These are phyloP conservation scores for Drosophila sp. DNA, from an alignment of 1,140 invertebrate genomes.

Conservation along the genomic window DNA sequence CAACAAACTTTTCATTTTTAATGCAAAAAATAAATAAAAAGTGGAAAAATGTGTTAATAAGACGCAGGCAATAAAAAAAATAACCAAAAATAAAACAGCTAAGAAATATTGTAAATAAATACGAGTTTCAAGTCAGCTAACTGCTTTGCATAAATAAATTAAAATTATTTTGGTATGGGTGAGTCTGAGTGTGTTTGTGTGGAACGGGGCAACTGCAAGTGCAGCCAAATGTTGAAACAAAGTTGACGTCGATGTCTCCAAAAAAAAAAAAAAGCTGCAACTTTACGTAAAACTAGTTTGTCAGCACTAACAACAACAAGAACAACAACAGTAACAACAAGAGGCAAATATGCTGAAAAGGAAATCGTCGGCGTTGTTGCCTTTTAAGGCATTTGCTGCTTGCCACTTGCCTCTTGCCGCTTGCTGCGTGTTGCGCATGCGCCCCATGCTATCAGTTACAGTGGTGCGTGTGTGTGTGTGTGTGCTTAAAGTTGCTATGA, in stretches of 20 bases:
- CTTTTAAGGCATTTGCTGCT: slow-evolving; percentile 56
- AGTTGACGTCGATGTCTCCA: slow-evolving; percentile 57
- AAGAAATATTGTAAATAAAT: slow-evolving; percentile 42
- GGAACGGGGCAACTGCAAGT: slow-evolving; percentile 72
- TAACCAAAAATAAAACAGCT: slow-evolving; percentile 5
- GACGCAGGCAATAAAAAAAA: slow-evolving; percentile 21
- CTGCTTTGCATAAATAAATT: slow-evolving; percentile 68
- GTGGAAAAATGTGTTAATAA: slow-evolving; percentile 69
- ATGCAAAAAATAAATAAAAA: slow-evolving; percentile 53
- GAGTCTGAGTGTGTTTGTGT: too few species aligned
- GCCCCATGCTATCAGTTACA: slow-evolving; percentile 70
- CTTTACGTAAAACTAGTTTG: slow-evolving; percentile 74
- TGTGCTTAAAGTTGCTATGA: slow-evolving; percentile 24
- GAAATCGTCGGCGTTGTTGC: slow-evolving; percentile 73
- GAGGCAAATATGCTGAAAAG: slow-evolving; percentile 68
- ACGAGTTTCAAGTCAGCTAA: slow-evolving; percentile 28
- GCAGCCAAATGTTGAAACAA: slow-evolving; percentile 29
- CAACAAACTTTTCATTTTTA: slow-evolving; percentile 63
- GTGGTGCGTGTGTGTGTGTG: slow-evolving; percentile 27
- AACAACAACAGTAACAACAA: slow-evolving; percentile 37
- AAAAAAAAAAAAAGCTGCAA: slow-evolving; percentile 42
- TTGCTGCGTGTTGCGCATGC: slow-evolving; percentile 71
- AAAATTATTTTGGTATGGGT: slow-evolving; percentile 18
- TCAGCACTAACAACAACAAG: slow-evolving; percentile 21
- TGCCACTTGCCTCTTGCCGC: slow-evolving; percentile 20